phyloP scores from a whole-genome alignment of 2,888 invertebrate species.

The Erebia palarica region DNA sequence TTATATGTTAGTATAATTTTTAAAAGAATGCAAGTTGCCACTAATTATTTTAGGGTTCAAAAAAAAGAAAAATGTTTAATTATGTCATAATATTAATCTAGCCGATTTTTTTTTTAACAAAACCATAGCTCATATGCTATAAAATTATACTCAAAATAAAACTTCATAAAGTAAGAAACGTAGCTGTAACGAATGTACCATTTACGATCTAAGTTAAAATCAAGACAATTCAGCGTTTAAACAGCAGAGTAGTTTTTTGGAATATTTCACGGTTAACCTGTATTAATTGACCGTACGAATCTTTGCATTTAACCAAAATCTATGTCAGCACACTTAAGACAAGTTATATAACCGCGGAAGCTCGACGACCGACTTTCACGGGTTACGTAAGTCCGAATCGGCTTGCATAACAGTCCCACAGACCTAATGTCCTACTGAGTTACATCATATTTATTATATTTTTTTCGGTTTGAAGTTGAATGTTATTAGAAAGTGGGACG shows the following conservation, averaged over 20 bases:
- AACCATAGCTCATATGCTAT: too few species aligned
- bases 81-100: too few species aligned
- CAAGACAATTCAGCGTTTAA: neutral
- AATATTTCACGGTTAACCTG: slow-evolving; percentile 29
- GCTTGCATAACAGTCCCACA: slow-evolving; percentile 69
- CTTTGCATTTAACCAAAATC: slow-evolving; percentile 44
- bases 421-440: slow-evolving; percentile 78
- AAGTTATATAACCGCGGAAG: slow-evolving; percentile 72
- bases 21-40: slow-evolving; percentile 6
- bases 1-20: neutral
- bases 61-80: too few species aligned
- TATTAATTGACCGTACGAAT: slow-evolving; percentile 29
- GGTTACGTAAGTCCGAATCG: slow-evolving; percentile 58
- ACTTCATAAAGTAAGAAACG: too few species aligned
- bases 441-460: slow-evolving; percentile 62
- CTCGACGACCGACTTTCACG: slow-evolving; percentile 75
- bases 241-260: neutral
- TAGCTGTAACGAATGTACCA: too few species aligned
- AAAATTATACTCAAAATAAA: too few species aligned
- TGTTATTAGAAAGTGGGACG: slow-evolving; percentile 75
- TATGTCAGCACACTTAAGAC: slow-evolving; percentile 61
- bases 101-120: too few species aligned
- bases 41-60: neutral
- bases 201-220: neutral
- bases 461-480: slow-evolving; percentile 67